Base-by-base conservation (phyloP, 2,888 invertebrate species). In the Sesamia inferens region DNA sequence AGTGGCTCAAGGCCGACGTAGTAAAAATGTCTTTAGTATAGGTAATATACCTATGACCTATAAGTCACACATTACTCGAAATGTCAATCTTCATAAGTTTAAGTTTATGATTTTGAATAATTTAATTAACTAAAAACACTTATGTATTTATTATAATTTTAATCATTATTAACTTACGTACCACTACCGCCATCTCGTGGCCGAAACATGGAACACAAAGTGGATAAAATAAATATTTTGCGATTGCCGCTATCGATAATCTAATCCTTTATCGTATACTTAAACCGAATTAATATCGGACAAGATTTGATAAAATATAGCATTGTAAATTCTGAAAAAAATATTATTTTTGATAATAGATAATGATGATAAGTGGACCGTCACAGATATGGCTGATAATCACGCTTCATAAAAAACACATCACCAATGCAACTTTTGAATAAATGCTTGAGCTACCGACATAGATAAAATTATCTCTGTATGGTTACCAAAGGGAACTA, bases 251-350 rank as follows among this genome's bases (percentile, higher is more conserved):
- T 59, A 75, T 71, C 54, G 66, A 68, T 78, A 82, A 44, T 22
- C 39, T 58, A 58, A 67, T 71, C 16, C 57, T 54, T 10, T 76
- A 71, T 71, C 77, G 14, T 71, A 77, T 65, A 81, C 71, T 76
- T 55, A 68, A 71, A 70, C 67, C 72, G 70, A 80, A 73, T 80
- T 78, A 80, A 70, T 78, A 57, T 72, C 55, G 48, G 48, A 77
- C 69, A 77, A 78, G 59, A 61, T 79, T 68, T 39, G 79, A 77
- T 78, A 67, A 72, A 72, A 64, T 68, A 78, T 73, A 58, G n/a
- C 22, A 54, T 24, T 70, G 57, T 48, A 42, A 68, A 72, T 64
- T 77, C 66, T 44, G 47, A 48, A 70, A 67, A 81, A 82, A 19
- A 65, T 22, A 69, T 22, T 70, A 67, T 67, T 58, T 48, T 61